Conservation (phyloP, 2,797 vertebrate species). For the Anguilla pacifica region DNA sequence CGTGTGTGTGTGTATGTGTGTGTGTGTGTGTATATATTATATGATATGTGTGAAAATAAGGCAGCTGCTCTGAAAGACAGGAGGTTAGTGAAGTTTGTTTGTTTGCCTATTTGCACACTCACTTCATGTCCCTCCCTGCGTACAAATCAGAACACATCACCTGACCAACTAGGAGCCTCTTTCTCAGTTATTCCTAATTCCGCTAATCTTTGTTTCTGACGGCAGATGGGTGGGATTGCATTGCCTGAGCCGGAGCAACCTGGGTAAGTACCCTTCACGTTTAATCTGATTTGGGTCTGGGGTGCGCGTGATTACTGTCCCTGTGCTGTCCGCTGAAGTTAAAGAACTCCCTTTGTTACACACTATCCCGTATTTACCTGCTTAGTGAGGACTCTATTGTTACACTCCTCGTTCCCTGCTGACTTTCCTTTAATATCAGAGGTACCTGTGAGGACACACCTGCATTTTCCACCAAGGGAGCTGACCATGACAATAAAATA, state of each 20-base stretch:
- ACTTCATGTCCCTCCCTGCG: neutral
- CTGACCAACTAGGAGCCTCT: neutral
- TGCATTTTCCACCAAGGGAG: constrained; percentile 62
- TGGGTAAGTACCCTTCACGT: constrained; percentile 31
- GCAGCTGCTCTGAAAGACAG: constrained; percentile 66
- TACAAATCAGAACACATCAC: neutral
- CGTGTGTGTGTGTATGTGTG: constrained; percentile 63
- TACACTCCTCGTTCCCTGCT: constrained; percentile 51
- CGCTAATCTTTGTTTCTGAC: no score
- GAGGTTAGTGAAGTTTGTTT: constrained; percentile 78
- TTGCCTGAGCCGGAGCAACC: no score
- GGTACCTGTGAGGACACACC: constrained; percentile 61
- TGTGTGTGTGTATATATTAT: neutral
- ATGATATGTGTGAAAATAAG: constrained; percentile 66
- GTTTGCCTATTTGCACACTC: constrained; percentile 28
- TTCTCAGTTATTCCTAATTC: neutral
- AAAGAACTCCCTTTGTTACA: constrained; percentile 67
- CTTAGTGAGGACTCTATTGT: constrained; percentile 72
- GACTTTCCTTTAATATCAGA: constrained; percentile 71
- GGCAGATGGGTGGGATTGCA: no score
- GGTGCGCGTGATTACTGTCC: constrained; percentile 74
- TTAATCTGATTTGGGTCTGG: constrained; percentile 75
- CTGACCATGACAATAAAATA: constrained; percentile 69
- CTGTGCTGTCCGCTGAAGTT: constrained; percentile 62
- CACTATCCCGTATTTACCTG: constrained; percentile 61